These are phyloP conservation scores for Sinotaia quadrata DNA, from an alignment of 2,888 invertebrate species.

Conservation along the genomic window DNA sequence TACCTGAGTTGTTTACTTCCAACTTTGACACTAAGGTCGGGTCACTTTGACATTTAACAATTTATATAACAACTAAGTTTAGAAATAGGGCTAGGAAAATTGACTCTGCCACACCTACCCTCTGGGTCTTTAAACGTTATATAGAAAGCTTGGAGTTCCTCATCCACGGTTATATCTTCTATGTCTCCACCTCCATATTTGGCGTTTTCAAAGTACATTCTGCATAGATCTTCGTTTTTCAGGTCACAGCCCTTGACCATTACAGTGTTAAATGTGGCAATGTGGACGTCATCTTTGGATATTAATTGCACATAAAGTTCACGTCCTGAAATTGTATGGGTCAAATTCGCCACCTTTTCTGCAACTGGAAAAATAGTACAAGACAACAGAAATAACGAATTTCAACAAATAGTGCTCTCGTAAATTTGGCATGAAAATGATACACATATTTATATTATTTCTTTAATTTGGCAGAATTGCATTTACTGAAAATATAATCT, in stretches of 20 bases:
- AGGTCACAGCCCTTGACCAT: constrained; percentile 8
- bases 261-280: constrained; percentile 3
- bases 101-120: neutral
- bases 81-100: neutral
- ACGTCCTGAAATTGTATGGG: neutral
- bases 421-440: too few relatives aligned
- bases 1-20: too few relatives aligned
- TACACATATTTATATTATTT: too few relatives aligned
- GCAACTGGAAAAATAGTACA: constrained; percentile 3
- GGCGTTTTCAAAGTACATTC: constrained; percentile 18
- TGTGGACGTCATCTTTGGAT: neutral
- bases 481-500: too few relatives aligned
- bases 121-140: constrained; percentile 23
- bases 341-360: neutral
- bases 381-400: too few relatives aligned
- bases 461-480: too few relatives aligned
- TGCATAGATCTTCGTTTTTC: neutral
- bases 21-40: too few relatives aligned
- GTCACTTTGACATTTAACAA: too few relatives aligned
- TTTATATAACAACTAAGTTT: neutral
- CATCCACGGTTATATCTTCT: constrained; percentile 9
- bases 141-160: constrained; percentile 4
- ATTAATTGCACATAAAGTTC: constrained; percentile 8
- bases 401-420: too few relatives aligned
- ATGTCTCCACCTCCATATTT: constrained; percentile 17